Evolutionary conservation across 2,113 vertebrate genomes (phyloP).

Genomic region (Meriones unguiculatus): DNA sequence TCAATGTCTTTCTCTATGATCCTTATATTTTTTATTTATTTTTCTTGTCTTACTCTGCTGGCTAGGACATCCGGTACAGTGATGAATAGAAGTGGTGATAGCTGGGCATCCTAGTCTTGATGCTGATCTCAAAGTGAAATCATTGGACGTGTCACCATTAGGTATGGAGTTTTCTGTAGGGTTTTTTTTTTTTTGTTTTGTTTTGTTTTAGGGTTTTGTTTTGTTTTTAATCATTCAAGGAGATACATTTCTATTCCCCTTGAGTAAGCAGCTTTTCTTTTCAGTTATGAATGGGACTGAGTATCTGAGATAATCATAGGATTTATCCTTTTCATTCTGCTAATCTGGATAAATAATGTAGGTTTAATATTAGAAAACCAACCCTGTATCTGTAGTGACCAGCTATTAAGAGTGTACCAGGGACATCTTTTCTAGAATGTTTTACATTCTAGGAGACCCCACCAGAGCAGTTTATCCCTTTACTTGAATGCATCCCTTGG

Average conservation of each 20-base stretch:
- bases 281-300: slow-evolving; percentile 48
- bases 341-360: slow-evolving; percentile 44
- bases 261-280: slow-evolving; percentile 57
- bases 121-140: slow-evolving; percentile 82
- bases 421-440: background rate
- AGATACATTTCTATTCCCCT: slow-evolving; percentile 60
- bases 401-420: background rate
- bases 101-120: slow-evolving; percentile 82
- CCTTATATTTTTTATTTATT: slow-evolving; percentile 81
- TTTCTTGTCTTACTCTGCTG: slow-evolving; percentile 84
- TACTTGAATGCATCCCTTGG: background rate
- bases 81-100: slow-evolving; percentile 83
- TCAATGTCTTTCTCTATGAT: slow-evolving; percentile 78
- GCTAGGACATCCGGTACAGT: slow-evolving; percentile 82
- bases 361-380: slow-evolving; percentile 49
- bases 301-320: background rate
- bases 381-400: background rate
- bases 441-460: background rate
- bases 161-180: slow-evolving; percentile 82
- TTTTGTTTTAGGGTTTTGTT: slow-evolving; percentile 69
- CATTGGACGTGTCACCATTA: slow-evolving; percentile 82
- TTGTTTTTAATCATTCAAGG: slow-evolving; percentile 64
- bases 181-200: slow-evolving; percentile 65
- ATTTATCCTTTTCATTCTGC: slow-evolving; percentile 46
- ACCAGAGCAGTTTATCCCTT: background rate